Evolutionary conservation across 2,797 vertebrate genomes (phyloP), one percentile per base, ranked within the genome.

Genomic region (Macropus fuliginosus): DNA sequence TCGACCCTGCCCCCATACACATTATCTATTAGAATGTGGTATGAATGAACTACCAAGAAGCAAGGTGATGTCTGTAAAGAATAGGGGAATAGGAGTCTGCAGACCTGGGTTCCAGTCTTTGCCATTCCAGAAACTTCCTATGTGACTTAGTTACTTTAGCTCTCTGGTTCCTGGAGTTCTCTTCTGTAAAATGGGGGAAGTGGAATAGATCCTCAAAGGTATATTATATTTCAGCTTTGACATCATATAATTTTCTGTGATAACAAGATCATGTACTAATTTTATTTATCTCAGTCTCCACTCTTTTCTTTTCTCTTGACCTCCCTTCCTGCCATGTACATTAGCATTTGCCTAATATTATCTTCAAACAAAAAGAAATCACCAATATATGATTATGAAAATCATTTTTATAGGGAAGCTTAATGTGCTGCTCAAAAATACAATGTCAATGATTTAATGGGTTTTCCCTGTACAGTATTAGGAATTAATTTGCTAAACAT

Each of bases 401-500:
- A 81, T 24, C 18, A 40, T 46, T 87, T 87, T 46, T 46, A 50
- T 50, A 50, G 11, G 24, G 40, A 87, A 46, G 40, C 74, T 46
- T 87, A 50, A 87, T 87, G 74, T 50, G 40, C 74, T 87, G 8
- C 40, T 50, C 0, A 0, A 87, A 87, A 87, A 50, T 40, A 87
- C 66, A 81, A 94, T n/a, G n/a, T 34, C 91, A 90, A 94, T 91
- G 55, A 56, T 97, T 81, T 91, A 93, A 92, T 94, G 91, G 81
- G 62, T 74, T 6, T n/a, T 96, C 93, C 96, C 54, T 50, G 95
- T 91, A 81, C 96, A 57, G 89, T 95, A 90, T 81, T 96, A 94
- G 91, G 94, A 96, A 97, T 96, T 95, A 94, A 96, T 97, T 96
- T 94, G 95, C 95, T 93, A 93, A 94, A 92, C 91, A 94, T 62